phyloP scores from a whole-genome alignment of 2,888 invertebrate genomes.

The Zelleria hepariella region DNA sequence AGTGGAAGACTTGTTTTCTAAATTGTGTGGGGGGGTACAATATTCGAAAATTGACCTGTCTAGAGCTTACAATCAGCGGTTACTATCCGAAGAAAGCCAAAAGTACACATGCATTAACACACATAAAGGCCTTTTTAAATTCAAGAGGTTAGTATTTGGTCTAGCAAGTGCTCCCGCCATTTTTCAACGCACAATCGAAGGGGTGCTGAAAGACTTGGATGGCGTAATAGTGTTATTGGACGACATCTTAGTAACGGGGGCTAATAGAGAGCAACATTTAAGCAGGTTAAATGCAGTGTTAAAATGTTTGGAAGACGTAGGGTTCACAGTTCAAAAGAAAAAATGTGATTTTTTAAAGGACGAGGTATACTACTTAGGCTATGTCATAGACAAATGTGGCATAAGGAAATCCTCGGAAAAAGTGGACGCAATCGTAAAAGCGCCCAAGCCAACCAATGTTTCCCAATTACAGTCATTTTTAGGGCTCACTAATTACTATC shows the following conservation, averaged over 20 bases:
- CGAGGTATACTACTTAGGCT: conserved; percentile 5
- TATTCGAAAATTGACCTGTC: background rate
- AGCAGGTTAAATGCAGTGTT: conserved; percentile 4
- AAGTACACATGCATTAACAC: background rate
- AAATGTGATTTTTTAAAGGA: conserved; percentile 6
- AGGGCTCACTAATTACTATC: conserved; percentile 5
- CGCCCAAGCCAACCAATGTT: background rate
- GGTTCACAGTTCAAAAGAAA: background rate
- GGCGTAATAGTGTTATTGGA: conserved; percentile 15
- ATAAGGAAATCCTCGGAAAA: conserved; percentile 4
- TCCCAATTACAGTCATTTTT: conserved; percentile 3
- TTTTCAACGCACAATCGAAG: conserved; percentile 18
- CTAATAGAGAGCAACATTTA: conserved; percentile 9
- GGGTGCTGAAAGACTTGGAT: conserved; percentile 17
- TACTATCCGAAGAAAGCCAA: background rate
- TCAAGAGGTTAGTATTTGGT: conserved; percentile 1
- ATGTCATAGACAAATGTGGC: conserved; percentile 6
- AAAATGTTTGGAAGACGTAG: background rate
- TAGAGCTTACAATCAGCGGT: background rate
- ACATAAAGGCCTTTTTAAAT: background rate
- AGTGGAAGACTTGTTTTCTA: background rate
- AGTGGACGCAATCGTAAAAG: conserved; percentile 7
- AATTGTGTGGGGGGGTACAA: background rate
- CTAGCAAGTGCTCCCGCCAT: conserved; percentile 14
- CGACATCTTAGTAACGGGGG: conserved; percentile 17